A percentile compares a stretch with the other conserved stretches of the same genome.
Evolutionary conservation across 1,140 invertebrate genomes (phyloP).

Genomic region (Wiebesia pumilae): DNA sequence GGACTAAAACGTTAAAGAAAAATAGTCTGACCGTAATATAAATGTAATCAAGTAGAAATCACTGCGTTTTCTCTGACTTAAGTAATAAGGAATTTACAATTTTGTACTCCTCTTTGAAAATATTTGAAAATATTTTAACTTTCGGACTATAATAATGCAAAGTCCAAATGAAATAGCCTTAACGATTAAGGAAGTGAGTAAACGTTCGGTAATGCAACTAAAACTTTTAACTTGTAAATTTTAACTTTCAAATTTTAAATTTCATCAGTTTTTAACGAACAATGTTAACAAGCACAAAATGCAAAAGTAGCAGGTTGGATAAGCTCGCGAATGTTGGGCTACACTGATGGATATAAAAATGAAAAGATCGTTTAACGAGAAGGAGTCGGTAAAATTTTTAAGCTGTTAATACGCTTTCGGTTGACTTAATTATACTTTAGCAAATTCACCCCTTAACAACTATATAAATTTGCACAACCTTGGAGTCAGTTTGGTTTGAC

Average conservation of each 20-base stretch:
- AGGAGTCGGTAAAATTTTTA: no score
- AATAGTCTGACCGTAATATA: not conserved
- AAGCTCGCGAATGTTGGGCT: no score
- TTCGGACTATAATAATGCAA: not conserved
- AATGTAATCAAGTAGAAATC: not conserved
- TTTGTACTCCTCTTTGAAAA: not conserved
- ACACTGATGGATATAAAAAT: no score
- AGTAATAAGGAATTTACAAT: not conserved
- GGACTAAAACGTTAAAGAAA: no score
- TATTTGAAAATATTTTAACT: not conserved
- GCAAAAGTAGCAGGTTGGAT: no score
- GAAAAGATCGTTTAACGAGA: no score
- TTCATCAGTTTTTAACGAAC: no score
- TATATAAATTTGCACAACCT: conserved; percentile 46
- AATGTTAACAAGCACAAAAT: no score
- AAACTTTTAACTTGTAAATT: no score
- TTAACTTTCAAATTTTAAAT: no score
- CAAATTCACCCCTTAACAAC: not conserved
- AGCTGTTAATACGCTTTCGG: not conserved
- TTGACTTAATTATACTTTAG: not conserved
- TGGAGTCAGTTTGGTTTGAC: conserved; percentile 16
- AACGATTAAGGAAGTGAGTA: not conserved
- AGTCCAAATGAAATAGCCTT: not conserved
- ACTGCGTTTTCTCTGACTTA: not conserved
- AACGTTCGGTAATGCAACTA: not conserved